phyloP scores from a whole-genome alignment of 2,888 invertebrate genomes.

The Augochlorella aurata region DNA sequence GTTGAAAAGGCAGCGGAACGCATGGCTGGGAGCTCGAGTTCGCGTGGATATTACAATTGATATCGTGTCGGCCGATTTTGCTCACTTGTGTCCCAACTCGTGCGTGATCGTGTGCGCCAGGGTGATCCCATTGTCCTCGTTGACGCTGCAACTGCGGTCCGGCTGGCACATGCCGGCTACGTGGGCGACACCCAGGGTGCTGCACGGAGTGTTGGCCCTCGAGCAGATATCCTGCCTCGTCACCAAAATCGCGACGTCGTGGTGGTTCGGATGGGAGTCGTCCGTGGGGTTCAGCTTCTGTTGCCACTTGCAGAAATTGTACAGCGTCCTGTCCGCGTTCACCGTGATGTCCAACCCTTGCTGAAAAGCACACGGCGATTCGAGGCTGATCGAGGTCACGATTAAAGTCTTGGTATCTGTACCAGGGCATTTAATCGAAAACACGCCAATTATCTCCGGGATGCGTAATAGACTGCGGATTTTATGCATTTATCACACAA shows the following conservation, averaged over 20 bases:
- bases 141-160: slow-evolving; percentile 86
- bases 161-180: slow-evolving; percentile 86
- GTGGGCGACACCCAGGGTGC: slow-evolving; percentile 87
- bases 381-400: too few species aligned
- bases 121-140: slow-evolving; percentile 87
- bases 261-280: slow-evolving; percentile 92
- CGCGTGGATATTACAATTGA: neutral
- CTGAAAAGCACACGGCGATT: slow-evolving; percentile 46
- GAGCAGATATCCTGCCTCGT: slow-evolving; percentile 86
- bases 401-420: too few species aligned
- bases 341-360: slow-evolving; percentile 89
- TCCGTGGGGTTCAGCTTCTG: slow-evolving; percentile 87
- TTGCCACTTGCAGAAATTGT: slow-evolving; percentile 92
- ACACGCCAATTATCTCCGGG: too few species aligned
- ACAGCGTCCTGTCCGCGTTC: slow-evolving; percentile 92
- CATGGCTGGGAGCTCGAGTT: neutral
- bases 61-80: slow-evolving; percentile 55
- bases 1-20: neutral
- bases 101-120: slow-evolving; percentile 87
- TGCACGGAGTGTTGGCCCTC: slow-evolving; percentile 82
- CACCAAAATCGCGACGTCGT: slow-evolving; percentile 93
- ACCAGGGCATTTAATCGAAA: too few species aligned
- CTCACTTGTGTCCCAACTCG: slow-evolving; percentile 88
- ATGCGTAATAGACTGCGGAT: too few species aligned
- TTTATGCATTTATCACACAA: too few species aligned